Evolutionary conservation across 2,888 invertebrate species (phyloP), one percentile per base, ranked within the genome.

Genomic region (Idaea aversata): DNA sequence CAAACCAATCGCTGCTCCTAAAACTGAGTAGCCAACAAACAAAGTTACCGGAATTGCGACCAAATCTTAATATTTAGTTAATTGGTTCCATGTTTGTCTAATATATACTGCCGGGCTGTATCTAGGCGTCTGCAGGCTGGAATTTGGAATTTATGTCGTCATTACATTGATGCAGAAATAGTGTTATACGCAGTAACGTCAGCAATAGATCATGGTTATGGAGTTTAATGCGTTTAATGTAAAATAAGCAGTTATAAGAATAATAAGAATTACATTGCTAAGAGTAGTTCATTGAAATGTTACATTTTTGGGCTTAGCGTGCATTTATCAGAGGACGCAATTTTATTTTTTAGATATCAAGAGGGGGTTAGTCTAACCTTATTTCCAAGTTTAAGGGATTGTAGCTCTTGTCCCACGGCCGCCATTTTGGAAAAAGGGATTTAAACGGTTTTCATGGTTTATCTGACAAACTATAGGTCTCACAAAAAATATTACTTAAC

Each of bases 141-240:
- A 88, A 91, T 90, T 84, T 84, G 74, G 80, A 84, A 90, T 91
- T 90, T 91, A 92, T 86, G 87, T 87, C 82, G 86, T 88, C 88
- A 88, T 90, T 88, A 90, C 88, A 87, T 84, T 86, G 85, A 90
- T 89, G 90, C 88, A 88, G 87, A 86, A 88, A 89, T 87, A 87
- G 85, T 88, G 90, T 88, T 87, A 71, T 75, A 74, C 75, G 72
- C 72, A 13, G 79, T 72, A 85, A 61, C 61, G 85, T 76, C 75
- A 73, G 79, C 77, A 83, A 70, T 78, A 71, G 62, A 69, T 61
- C 64, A 16, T n/a, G 15, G 25, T 61, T 35, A 61, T 57, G 57
- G 47, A 47, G 4, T 47, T 47, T 47, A 13, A 4, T 13, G 47
- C 13, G 47, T 47, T 47, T 47, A 47, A 13, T 47, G 10, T 10